phyloP scores from a whole-genome alignment of 2,113 vertebrate species.

The Gopherus flavomarginatus region DNA sequence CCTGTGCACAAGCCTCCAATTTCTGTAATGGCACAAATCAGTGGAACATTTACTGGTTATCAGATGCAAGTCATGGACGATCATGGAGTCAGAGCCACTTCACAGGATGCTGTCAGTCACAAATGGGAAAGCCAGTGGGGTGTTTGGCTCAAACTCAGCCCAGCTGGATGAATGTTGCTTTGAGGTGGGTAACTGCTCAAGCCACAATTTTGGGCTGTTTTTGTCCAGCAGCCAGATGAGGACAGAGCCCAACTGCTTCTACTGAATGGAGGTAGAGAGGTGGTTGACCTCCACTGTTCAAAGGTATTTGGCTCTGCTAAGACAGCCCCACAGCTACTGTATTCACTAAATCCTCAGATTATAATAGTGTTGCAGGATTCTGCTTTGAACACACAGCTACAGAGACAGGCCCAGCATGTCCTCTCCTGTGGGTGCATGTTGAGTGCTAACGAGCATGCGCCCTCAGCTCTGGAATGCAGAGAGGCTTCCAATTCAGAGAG shows the following conservation, averaged over 20 bases:
- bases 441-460: not conserved
- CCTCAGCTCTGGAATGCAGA: not conserved
- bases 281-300: not conserved
- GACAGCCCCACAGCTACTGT: not conserved
- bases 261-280: not conserved
- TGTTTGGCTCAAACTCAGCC: not conserved
- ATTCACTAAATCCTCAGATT: not conserved
- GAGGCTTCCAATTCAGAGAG: not conserved
- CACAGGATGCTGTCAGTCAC: not conserved
- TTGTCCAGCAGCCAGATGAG: not conserved
- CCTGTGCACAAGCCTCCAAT: not conserved
- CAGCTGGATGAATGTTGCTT: not conserved
- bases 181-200: not conserved
- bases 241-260: not conserved
- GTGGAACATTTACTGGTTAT: not conserved
- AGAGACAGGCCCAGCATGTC: fast-evolving
- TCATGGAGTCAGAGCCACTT: not conserved
- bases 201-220: not conserved
- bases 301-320: not conserved
- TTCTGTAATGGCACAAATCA: not conserved
- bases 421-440: not conserved
- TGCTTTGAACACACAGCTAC: not conserved
- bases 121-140: not conserved
- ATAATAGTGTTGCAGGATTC: not conserved
- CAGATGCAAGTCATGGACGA: not conserved